A percentile compares a stretch with the other conserved stretches of the same genome.
phyloP scores from a whole-genome alignment of 2,888 invertebrate genomes.

The Xanthorhoe spadicearia region DNA sequence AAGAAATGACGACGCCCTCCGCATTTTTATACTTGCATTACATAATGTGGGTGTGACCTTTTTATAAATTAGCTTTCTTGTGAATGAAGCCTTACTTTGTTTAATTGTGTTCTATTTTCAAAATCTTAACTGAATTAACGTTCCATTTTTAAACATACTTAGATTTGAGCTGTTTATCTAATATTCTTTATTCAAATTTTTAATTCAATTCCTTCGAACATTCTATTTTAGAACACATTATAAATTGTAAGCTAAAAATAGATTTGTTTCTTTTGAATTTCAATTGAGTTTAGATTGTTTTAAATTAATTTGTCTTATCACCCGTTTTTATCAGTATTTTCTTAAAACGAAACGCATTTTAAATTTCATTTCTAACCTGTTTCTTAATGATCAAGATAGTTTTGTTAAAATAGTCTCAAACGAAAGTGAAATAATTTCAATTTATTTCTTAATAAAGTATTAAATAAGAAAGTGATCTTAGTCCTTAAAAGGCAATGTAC shows the following conservation, averaged over 20 bases:
- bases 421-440: no score
- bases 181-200: not conserved
- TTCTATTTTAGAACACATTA: no score
- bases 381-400: no score
- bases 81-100: slow-evolving; percentile 10
- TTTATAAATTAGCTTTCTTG: slow-evolving; percentile 34
- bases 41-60: slow-evolving; percentile 38
- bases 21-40: slow-evolving; percentile 66
- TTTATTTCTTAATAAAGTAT: slow-evolving; percentile 36
- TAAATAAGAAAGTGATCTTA: slow-evolving; percentile 44
- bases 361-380: no score
- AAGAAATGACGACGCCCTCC: slow-evolving; percentile 68
- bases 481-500: slow-evolving; percentile 70
- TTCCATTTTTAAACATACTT: not conserved
- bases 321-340: no score
- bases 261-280: no score
- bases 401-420: no score
- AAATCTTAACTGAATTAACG: not conserved
- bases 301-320: no score
- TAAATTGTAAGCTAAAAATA: no score
- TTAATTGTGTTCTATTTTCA: slow-evolving; percentile 1
- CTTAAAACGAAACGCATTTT: no score
- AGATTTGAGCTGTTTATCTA: no score
- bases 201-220: slow-evolving; percentile 12
- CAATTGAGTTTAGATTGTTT: no score